Evolutionary conservation across 2,888 invertebrate genomes (phyloP).

Genomic region (Ganaspis brasiliensis): DNA sequence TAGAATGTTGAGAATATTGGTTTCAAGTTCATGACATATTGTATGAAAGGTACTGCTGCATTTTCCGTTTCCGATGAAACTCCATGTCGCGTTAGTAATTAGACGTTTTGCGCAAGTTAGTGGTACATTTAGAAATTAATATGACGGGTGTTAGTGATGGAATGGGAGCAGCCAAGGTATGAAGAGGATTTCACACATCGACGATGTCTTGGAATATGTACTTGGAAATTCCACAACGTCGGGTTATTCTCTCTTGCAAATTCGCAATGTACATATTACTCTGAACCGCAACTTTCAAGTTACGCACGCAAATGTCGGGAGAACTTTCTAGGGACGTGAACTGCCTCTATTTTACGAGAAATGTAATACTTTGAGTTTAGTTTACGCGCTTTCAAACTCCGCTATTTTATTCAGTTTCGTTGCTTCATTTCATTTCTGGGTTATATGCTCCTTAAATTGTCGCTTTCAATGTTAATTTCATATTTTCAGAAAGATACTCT

Average conservation of each 20-base stretch:
- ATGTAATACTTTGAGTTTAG: conserved; percentile 27
- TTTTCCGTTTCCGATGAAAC: conserved; percentile 11
- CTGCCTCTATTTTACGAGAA: conserved; percentile 29
- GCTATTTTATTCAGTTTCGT: conserved; percentile 21
- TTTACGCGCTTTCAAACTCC: neutral
- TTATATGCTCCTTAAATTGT: neutral
- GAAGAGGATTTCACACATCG: conserved; percentile 37
- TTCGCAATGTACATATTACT: conserved; percentile 35
- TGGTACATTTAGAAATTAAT: conserved; percentile 37
- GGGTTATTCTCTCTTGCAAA: conserved; percentile 39
- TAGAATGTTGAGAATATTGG: neutral
- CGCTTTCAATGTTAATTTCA: neutral
- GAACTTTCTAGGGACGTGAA: conserved; percentile 35
- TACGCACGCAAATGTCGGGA: conserved; percentile 3
- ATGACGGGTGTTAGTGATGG: conserved; percentile 25
- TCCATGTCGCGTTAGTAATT: conserved; percentile 30
- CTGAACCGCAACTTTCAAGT: conserved; percentile 37
- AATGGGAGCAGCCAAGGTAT: conserved; percentile 12
- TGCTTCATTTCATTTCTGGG: neutral
- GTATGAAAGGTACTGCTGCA: neutral
- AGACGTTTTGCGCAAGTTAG: conserved; percentile 27
- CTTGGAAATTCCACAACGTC: conserved; percentile 18
- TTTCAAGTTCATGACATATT: neutral
- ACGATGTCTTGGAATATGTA: conserved; percentile 39
- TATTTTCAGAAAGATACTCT: neutral